Percentiles rank a stretch among this genome's conserved stretches.
Conservation (phyloP, 2,113 vertebrate species). For the Chrysochloris asiatica region DNA sequence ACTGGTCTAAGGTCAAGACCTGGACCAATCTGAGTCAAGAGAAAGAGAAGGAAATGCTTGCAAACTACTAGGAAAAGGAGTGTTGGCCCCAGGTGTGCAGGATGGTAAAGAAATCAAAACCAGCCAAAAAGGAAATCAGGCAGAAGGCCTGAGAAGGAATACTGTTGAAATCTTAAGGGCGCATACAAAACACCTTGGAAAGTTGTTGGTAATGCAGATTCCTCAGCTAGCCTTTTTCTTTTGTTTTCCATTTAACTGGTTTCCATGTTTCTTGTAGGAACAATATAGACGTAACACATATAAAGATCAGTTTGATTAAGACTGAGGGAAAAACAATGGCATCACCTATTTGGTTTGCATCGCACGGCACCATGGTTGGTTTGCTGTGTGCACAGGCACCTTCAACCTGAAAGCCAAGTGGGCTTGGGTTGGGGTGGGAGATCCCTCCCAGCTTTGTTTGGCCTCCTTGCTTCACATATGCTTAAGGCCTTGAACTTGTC, state of each 20-base stretch:
- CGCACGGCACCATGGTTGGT: fast-evolving
- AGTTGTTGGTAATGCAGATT: background rate
- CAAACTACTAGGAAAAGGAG: background rate
- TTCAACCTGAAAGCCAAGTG: background rate
- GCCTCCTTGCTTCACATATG: background rate
- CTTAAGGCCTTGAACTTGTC: background rate
- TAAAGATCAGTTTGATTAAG: background rate
- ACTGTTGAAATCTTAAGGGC: background rate
- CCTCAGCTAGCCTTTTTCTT: background rate
- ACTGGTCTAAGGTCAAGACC: conserved; percentile 51
- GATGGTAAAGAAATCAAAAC: conserved; percentile 55
- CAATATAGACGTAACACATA: background rate
- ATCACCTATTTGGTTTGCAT: background rate
- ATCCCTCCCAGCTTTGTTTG: background rate
- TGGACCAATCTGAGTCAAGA: conserved; percentile 6
- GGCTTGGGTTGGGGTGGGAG: background rate
- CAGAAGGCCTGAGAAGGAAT: background rate
- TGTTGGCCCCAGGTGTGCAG: conserved; percentile 42
- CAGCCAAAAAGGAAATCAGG: conserved; percentile 12
- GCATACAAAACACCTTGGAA: background rate
- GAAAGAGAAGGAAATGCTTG: conserved; percentile 32
- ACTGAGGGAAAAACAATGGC: background rate
- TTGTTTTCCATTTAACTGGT: conserved; percentile 13
- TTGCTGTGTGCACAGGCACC: background rate
- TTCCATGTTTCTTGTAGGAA: conserved; percentile 32